Evolutionary conservation across 2,113 vertebrate genomes (phyloP), one percentile per base, ranked within the genome.

Genomic region (Indicator indicator): DNA sequence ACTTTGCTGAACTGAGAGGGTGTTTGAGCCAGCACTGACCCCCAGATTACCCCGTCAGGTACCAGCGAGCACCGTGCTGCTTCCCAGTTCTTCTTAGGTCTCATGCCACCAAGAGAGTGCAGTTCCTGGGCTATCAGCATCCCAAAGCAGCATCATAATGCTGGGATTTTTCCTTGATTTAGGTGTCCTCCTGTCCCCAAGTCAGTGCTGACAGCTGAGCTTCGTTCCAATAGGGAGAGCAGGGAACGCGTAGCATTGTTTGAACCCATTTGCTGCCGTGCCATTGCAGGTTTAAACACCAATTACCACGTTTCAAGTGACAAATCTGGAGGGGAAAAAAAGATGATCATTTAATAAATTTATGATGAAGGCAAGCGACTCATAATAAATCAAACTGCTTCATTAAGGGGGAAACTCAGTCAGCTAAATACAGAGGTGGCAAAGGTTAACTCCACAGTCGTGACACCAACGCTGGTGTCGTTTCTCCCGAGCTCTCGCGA

Each of bases 291-390:
- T 68, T 95, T 83, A 50, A 86, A 72, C 85, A 91, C 91, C 96
- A 95, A 79, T 97, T 91, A 92, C 91, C 74, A 16, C 24, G 0
- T 92, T 63, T 20, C 93, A 16, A 11, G 88, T 93, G 97, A 96
- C 96, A 97, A 84, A 97, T 95, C 96, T n/a, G 71, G 93, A 94
- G 79, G 38, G 20, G 33, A 14, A 52, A 48, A 95, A 86, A 83
- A 93, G 93, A 94, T 88, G 89, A 97, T 96, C 16, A 32, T 95
- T 97, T 97, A 97, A 97, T 97, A 97, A 94, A 97, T 98, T 96
- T 95, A 94, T 97, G 95, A 97, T 94, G 97, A 98, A 97, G 96
- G 97, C 92, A 96, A 95, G 97, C 90, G 86, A 86, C 77, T 88
- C 64, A 1, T 68, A 54, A 94, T 97, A 97, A 97, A 97, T 98